Base-by-base conservation (phyloP, 2,888 invertebrate genomes). In the Drosophila birchii region DNA sequence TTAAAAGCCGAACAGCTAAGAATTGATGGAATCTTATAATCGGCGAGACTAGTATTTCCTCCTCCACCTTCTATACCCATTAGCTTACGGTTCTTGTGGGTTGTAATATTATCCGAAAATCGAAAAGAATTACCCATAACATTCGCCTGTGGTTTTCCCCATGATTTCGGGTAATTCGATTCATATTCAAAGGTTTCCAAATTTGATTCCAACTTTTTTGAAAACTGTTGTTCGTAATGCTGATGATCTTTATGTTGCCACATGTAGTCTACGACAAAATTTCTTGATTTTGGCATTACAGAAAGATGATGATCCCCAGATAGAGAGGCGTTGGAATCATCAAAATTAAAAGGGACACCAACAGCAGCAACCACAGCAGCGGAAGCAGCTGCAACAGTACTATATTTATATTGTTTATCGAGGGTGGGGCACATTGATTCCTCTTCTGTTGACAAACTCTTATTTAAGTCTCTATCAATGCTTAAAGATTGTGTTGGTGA, bases 261-360 rank as follows among this genome's bases (percentile, higher is more conserved):
- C 86, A 97, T 96, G 83, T 96, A 96, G 92, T 97, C 97, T 91
- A 97, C 96, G 12, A 96, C 95, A 68, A 95, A 93, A 73, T 93
- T 93, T 1, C 96, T 92, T 0, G 96, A 95, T 47, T 96, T 92
- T 0, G 95, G 95, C 64, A 90, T 79, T 47, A 95, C 55, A 0
- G 90, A 82, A 16, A 91, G 75, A 18, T 89, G 75, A 20, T 89
- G 75, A 20, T 89, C 90, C 77, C 83, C 92, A 20, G 70, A 81
- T 11, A 61, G 80, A 44, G 79, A 63, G 39, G 80, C 70, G 47
- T 85, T 59, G 18, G 88, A 73, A 16, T 71, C 76, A 53, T 82
- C 88, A 16, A 85, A 53, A 51, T 87, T 83, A 7, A 87, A 79
- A 7, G 82, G 81, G 3, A 88, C 80, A n/a, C 80, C 78, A n/a